Conservation (phyloP, 2,797 vertebrate species). For the Molossus molossus region DNA sequence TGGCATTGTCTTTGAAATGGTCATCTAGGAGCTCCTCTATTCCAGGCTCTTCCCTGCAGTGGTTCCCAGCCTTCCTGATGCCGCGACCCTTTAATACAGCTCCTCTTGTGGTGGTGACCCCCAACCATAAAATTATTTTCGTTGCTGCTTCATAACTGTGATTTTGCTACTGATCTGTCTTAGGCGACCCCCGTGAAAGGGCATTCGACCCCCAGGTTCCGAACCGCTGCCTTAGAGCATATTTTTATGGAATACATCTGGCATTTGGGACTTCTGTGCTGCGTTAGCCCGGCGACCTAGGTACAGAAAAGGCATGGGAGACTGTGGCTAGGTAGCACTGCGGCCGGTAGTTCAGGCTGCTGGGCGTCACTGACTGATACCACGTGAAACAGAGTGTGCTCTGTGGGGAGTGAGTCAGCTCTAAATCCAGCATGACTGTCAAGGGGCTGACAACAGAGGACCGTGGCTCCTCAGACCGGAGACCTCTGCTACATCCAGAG, state of each 20-base stretch:
- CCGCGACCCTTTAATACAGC: too few relatives aligned
- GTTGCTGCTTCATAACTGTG: too few relatives aligned
- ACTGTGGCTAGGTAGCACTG: neutral
- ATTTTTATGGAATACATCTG: slow-evolving; percentile 20
- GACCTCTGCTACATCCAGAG: neutral
- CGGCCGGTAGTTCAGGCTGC: neutral
- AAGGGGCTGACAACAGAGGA: neutral
- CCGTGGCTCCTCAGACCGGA: neutral
- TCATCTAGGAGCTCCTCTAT: slow-evolving; percentile 26
- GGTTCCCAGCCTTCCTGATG: too few relatives aligned
- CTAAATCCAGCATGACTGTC: neutral
- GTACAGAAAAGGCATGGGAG: neutral
- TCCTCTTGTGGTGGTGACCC: too few relatives aligned
- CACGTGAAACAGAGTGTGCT: neutral
- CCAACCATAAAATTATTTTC: too few relatives aligned
- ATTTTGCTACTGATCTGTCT: too few relatives aligned
- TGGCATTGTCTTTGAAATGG: slow-evolving; percentile 25
- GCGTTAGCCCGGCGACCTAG: neutral
- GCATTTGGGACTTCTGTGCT: slow-evolving; percentile 5
- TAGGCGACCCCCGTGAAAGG: too few relatives aligned
- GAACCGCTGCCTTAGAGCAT: neutral
- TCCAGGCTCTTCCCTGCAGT: neutral
- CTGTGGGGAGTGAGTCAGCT: neutral
- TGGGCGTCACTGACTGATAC: neutral
- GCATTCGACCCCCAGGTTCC: too few relatives aligned